These are phyloP conservation scores for Galaxea fascicularis DNA, from an alignment of 92 coral and sea anemone species.

Conservation along the genomic window DNA sequence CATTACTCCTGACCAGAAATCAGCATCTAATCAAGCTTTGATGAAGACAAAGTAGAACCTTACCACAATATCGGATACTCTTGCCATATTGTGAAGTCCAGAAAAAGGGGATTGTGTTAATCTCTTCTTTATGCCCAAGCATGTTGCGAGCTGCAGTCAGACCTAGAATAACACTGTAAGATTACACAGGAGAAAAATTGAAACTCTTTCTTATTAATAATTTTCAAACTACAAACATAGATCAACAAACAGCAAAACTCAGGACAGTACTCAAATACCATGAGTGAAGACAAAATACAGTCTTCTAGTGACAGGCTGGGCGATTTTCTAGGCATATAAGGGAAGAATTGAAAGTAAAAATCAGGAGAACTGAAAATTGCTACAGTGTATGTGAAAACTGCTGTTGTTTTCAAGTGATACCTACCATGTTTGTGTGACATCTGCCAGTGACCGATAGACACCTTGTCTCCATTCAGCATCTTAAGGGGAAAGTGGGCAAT, in stretches of 20 bases:
- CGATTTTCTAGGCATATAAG: too few relatives aligned
- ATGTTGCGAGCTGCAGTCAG: constrained; percentile 94
- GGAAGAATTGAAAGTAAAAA: too few relatives aligned
- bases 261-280: too few relatives aligned
- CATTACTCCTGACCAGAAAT: not conserved
- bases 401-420: not conserved
- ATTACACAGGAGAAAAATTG: not conserved
- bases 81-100: constrained; percentile 97
- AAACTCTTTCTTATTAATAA: too few relatives aligned
- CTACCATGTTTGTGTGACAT: constrained; percentile 92
- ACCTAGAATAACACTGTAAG: constrained; percentile 41
- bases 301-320: too few relatives aligned
- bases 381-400: too few relatives aligned
- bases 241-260: too few relatives aligned
- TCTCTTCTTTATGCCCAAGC: constrained; percentile 83
- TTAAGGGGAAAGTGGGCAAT: constrained; percentile 94
- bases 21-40: not conserved
- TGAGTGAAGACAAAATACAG: too few relatives aligned
- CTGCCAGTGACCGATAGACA: constrained; percentile 98
- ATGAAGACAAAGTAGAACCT: not conserved
- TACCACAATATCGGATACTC: constrained; percentile 93
- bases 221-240: too few relatives aligned
- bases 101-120: constrained; percentile 93
- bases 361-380: too few relatives aligned
- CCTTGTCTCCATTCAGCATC: constrained; percentile 81